These are phyloP conservation scores for Cisticola juncidis DNA, from an alignment of 2,113 vertebrate genomes.

Conservation along the genomic window DNA sequence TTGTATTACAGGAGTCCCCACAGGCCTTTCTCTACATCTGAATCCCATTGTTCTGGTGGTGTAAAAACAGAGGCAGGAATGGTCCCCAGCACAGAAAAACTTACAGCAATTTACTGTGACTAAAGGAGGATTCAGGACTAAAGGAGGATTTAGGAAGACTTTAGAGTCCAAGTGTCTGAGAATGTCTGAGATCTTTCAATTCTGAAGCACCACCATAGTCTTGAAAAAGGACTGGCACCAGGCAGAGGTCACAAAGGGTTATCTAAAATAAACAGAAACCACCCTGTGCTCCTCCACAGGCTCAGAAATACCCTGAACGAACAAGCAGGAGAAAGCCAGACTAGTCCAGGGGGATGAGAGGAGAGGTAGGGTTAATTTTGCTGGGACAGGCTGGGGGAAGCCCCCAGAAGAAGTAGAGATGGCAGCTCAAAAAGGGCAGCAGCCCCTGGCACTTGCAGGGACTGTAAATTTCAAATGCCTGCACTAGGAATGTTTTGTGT, in stretches of 20 bases:
- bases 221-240: neutral
- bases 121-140: neutral
- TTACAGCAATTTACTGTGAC: neutral
- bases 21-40: neutral
- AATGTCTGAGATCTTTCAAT: neutral
- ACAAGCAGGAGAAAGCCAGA: neutral
- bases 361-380: neutral
- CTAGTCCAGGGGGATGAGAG: neutral
- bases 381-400: neutral
- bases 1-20: slow-evolving; percentile 2
- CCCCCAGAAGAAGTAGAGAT: neutral
- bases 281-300: neutral
- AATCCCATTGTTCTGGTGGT: neutral
- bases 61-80: neutral
- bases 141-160: neutral
- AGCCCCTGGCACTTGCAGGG: neutral
- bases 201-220: neutral
- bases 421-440: neutral
- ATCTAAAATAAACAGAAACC: neutral
- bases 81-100: neutral
- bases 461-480: neutral
- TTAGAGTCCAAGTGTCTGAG: neutral
- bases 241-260: neutral
- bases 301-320: neutral
- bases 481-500: neutral